phyloP scores from a whole-genome alignment of 2,797 vertebrate species.

The Ctenochaetus hawaiiensis region DNA sequence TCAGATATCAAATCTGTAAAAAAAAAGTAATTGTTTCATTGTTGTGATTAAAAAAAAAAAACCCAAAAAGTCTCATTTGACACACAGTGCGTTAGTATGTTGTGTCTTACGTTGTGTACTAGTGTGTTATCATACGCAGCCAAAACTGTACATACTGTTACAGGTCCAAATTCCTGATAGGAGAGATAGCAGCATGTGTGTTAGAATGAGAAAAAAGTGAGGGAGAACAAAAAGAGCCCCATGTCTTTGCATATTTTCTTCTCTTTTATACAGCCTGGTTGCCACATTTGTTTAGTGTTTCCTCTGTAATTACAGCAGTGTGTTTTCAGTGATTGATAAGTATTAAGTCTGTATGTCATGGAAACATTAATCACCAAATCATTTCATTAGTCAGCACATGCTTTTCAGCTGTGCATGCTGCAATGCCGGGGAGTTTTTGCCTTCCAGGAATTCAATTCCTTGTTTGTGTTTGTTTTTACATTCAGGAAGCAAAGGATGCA shows the following conservation, averaged over 20 bases:
- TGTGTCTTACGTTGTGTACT: background rate
- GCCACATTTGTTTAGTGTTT: background rate
- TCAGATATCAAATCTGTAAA: too few relatives aligned
- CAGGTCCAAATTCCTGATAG: background rate
- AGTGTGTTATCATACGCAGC: background rate
- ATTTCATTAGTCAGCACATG: background rate
- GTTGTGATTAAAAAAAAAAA: too few relatives aligned
- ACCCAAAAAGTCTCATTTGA: background rate
- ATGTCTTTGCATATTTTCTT: background rate
- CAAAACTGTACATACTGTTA: background rate
- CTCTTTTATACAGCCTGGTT: too few relatives aligned
- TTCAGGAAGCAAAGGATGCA: background rate
- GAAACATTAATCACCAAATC: slow-evolving; percentile 32
- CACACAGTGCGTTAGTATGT: background rate
- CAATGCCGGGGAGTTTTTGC: background rate
- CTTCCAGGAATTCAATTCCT: background rate
- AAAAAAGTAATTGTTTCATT: too few relatives aligned
- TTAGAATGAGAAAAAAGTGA: background rate
- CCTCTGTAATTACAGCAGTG: background rate
- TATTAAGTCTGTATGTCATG: slow-evolving; percentile 23
- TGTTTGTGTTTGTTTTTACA: slow-evolving; percentile 32
- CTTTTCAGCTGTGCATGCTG: slow-evolving; percentile 6
- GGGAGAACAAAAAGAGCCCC: background rate
- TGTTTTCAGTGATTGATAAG: slow-evolving; percentile 7
- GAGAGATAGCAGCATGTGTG: background rate